Base-by-base conservation (phyloP, 2,797 vertebrate genomes). In the Platyrinchus mystaceus region DNA sequence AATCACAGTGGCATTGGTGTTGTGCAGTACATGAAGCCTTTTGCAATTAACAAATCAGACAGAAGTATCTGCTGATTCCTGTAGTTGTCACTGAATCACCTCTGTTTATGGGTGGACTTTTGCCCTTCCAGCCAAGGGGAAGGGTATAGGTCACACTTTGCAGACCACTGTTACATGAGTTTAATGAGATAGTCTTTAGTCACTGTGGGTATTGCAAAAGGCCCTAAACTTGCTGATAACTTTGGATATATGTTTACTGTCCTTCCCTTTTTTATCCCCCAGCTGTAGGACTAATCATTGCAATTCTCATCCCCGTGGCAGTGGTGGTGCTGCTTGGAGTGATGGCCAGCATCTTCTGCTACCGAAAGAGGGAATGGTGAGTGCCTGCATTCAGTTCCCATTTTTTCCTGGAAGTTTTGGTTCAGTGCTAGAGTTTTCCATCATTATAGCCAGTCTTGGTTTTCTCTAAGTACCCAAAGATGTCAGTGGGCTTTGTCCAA, bases 301-400 rank as follows among this genome's bases (percentile, higher is more conserved):
- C 99, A 84, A 99, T 99, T 70, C 98, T 99, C 89, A 97, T 98
- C 82, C 98, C 99, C 0, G 97, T 99, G 87, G 98, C 98, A 49
- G 91, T 98, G 49, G 98, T 98, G 60, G 92, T 98, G 39, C 58
- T 98, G 16, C 97, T 98, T 68, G 97, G 99, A 32, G 92, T 98
- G 58, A 84, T 99, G 71, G 98, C 98, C 59, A 98, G 98, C 39
- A 94, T 98, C 59, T 94, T 99, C 86, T 99, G 99, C 97, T 99
- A 99, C 95, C 98, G 97, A 96, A 99, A 99, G 93, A 98, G 99
- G 96, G 98, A 99, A 97, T 99, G 99, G 99, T 99, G 97, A 98
- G 79, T 84, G 46, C 32, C 44, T 67, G 28, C 55, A 5, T 69
- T 14, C 10, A 3, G 9, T 84, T 84, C 47, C 75, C 28, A 26